A percentile compares a stretch with the other conserved stretches of the same genome.
Evolutionary conservation across 1,140 invertebrate genomes (phyloP).

Genomic region (Drosophila neocordata): DNA sequence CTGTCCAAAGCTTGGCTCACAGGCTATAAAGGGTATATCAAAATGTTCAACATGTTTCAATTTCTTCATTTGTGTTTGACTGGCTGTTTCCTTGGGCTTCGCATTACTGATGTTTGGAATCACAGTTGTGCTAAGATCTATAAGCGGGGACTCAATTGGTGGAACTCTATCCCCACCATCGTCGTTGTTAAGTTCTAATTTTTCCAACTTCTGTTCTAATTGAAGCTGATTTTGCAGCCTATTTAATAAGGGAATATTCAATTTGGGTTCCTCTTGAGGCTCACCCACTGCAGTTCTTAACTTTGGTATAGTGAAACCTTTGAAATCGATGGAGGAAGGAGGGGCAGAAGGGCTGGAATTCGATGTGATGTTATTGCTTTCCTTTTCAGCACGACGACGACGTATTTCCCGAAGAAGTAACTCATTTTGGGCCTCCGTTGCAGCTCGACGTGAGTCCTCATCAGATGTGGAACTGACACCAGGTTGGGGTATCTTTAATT

Average conservation of each 20-base stretch:
- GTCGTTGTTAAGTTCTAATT: slow-evolving; percentile 29
- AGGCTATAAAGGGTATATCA: slow-evolving; percentile 72
- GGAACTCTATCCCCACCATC: slow-evolving; percentile 24
- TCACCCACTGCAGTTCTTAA: slow-evolving; percentile 23
- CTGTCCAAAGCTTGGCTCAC: slow-evolving; percentile 29
- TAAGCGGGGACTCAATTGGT: slow-evolving; percentile 23
- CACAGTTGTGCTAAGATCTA: slow-evolving; percentile 56
- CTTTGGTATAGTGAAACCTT: slow-evolving; percentile 44
- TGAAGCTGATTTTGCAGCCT: slow-evolving; percentile 20
- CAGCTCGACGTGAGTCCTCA: slow-evolving; percentile 26
- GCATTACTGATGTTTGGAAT: slow-evolving; percentile 35
- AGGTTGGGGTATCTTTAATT: slow-evolving; percentile 31
- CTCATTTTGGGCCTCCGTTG: slow-evolving; percentile 43
- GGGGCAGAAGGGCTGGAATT: slow-evolving; percentile 9
- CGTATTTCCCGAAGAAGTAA: slow-evolving; percentile 50
- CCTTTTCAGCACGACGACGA: slow-evolving; percentile 20
- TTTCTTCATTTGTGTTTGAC: slow-evolving; percentile 34
- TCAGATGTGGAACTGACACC: slow-evolving; percentile 11
- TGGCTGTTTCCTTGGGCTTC: slow-evolving; percentile 53
- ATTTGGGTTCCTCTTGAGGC: slow-evolving; percentile 23
- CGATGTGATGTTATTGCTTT: slow-evolving; percentile 1
- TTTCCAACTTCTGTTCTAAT: slow-evolving; percentile 26
- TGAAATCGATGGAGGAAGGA: slow-evolving; percentile 2
- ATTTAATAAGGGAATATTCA: slow-evolving; percentile 51
- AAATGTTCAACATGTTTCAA: slow-evolving; percentile 38